Evolutionary conservation across 2,888 invertebrate species (phyloP), one percentile per base, ranked within the genome.

Genomic region (Drosophila meridionalis): DNA sequence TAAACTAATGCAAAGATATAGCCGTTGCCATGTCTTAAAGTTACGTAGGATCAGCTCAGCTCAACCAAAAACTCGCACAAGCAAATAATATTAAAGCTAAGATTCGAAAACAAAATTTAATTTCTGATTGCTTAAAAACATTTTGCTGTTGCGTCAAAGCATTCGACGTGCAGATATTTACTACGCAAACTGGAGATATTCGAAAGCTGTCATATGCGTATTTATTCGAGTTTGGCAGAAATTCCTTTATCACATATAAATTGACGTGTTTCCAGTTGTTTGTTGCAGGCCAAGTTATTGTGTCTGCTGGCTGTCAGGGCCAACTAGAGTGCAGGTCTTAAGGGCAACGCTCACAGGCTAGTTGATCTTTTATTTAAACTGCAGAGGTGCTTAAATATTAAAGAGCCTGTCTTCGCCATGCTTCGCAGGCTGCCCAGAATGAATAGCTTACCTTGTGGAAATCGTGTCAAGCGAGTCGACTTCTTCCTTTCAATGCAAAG

Each of bases 371-470:
- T 69, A 60, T 61, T 63, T 50, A 38, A 59, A 4, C 47, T 68
- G 50, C 66, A 68, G 80, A 69, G 60, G 70, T 76, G 76, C 69
- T 81, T 45, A 81, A 82, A 84, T 77, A 81, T 86, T 82, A 57
- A 84, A 69, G 84, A 66, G 34, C 12, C 53, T 70, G 78, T 57
- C 47, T 56, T 60, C 57, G 47, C 50, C 26, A 30, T 28, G 20
- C 20, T 20, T n/a, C 53, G 73, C 67, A 75, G 63, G 50, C 6
- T 14, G 40, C 8, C 45, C 12, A 3, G 42, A 12, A 50, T 38
- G 28, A 6, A 26, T 7, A 43, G 26, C 28, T 52, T 26, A 26
- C 36, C 48, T 38, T 43, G 8, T 38, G n/a, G 34, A 40, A 68
- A 26, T 7, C 57, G 26, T 36, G 52, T 4, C 40, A 7, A 42